Base-by-base conservation (phyloP, 2,113 vertebrate species). In the Corythaeola cristata region DNA sequence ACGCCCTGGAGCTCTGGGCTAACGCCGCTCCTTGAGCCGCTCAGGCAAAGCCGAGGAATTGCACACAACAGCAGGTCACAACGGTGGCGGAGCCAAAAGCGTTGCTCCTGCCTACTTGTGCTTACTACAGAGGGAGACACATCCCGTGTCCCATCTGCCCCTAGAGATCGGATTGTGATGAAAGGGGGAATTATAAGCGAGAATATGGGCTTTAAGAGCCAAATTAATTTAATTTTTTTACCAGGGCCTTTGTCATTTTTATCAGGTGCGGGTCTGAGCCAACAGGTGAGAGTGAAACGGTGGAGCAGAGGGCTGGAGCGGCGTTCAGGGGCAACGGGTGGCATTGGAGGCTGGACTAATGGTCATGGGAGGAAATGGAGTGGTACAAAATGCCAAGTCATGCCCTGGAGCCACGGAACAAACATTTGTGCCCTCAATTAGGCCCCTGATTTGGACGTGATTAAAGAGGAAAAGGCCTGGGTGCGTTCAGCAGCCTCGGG, bases 71-170 rank as follows among this genome's bases (percentile, higher is more conserved):
- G 59, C 49, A 27, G 35, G 12, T 37, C 17, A 12, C 26, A 20
- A 8, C 53, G n/a, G 74, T 1, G 50, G 44, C 0, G 1, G 20
- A 35, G 37, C 21, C n/a, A 6, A 21, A 44, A 32, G 13, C 16
- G 14, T 49, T 49, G 10, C 47, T 49, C 23, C 47, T 49, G 47
- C 20, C 19, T 20, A 47, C 18, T 41, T 41, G 12, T 41, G 9
- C 47, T 47, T 47, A 35, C 26, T 13, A n/a, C 23, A 13, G 35
- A 22, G 4, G 15, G 22, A 8, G 73, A 9, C 32, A 13, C 12
- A 5, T 8, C 19, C 45, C 4, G 0, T 3, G 39, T 44, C 39
- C 73, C 14, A 1, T 5, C 44, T 60, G 64, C n/a, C 35, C 4
- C 28, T 9, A 2, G 2, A 50, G 39, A 28, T 1, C 2, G 39